Conservation (phyloP, 2,888 invertebrate species). For the Cactoblastis cactorum region DNA sequence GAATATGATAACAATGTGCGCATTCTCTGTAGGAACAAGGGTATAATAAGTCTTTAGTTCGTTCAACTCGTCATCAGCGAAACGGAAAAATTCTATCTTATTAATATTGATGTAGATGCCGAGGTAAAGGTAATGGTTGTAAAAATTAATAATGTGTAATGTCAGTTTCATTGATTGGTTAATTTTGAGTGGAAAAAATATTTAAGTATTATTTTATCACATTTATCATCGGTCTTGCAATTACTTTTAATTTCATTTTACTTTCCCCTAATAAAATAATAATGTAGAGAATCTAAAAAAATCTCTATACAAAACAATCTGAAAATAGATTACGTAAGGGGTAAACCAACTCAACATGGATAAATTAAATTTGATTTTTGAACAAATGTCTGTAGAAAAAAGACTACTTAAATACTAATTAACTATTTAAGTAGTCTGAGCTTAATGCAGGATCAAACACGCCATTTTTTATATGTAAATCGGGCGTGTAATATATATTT, state of each 20-base stretch:
- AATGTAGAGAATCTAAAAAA: no score
- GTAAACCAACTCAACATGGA: no score
- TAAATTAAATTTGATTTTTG: no score
- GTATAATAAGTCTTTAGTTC: slow-evolving; percentile 38
- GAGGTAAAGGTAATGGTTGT: slow-evolving; percentile 6
- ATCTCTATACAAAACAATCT: no score
- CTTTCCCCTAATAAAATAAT: no score
- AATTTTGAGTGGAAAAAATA: no score
- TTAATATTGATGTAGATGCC: slow-evolving; percentile 11
- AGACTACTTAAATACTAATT: neutral
- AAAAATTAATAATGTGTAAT: slow-evolving; percentile 7
- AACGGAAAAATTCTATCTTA: slow-evolving; percentile 21
- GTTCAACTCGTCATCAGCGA: slow-evolving; percentile 38
- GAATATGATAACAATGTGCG: slow-evolving; percentile 31
- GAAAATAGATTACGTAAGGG: no score
- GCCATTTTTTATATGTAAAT: slow-evolving; percentile 32
- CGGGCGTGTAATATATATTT: slow-evolving; percentile 33
- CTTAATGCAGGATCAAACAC: slow-evolving; percentile 13
- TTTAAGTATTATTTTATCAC: no score
- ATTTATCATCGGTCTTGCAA: no score
- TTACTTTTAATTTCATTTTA: no score
- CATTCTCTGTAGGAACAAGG: slow-evolving; percentile 31
- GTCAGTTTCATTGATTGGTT: slow-evolving; percentile 5
- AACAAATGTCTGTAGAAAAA: no score
- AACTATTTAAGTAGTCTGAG: neutral